Base-by-base conservation (phyloP, 2,113 vertebrate genomes). In the Chaetorhynchus papuensis region DNA sequence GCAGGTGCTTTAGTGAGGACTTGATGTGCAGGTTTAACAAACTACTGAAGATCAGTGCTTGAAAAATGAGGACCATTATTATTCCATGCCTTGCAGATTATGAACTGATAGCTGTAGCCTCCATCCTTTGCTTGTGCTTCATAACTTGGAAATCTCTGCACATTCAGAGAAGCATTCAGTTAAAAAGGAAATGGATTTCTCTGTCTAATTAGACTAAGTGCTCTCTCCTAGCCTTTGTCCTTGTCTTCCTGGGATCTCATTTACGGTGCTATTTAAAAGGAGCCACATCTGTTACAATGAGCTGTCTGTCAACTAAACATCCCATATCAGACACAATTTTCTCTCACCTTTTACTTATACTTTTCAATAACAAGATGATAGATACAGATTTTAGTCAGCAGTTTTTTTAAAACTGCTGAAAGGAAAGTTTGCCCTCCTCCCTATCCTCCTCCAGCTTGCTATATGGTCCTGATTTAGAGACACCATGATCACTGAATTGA, bases 131-230 rank as follows among this genome's bases (percentile, higher is more conserved):
- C 90, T 83, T 93, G 60, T 2, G 11, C 71, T 94, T 92, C 37
- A 10, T 86, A 93, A 93, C 79, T 90, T 89, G 93, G 85, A 96
- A 96, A 86, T 88, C 82, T 96, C 94, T 90, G 92, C 76, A 89
- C 92, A 96, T 90, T 96, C 90, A 83, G 76, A 88, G 44, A 50
- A 92, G 60, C 76, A 81, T 90, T 96, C 85, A 66, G 71, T 68
- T 93, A 84, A 90, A 96, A 96, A 76, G 44, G 85, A 96, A 96
- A 96, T 95, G 83, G 93, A 95, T 95, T 96, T 94, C 93, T 92
- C 60, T 92, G 93, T 91, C 90, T 96, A 96, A 97, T 96, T 96
- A 96, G 93, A 92, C 83, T 93, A 97, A 96, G 96, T 93, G 93
- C 79, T 93, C 87, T 89, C 83, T 92, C 90, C 94, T 92, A 92